A percentile compares a stretch with the other conserved stretches of the same genome.
Evolutionary conservation across 2,888 invertebrate genomes (phyloP).

Genomic region (Caenorhabditis sp.): DNA sequence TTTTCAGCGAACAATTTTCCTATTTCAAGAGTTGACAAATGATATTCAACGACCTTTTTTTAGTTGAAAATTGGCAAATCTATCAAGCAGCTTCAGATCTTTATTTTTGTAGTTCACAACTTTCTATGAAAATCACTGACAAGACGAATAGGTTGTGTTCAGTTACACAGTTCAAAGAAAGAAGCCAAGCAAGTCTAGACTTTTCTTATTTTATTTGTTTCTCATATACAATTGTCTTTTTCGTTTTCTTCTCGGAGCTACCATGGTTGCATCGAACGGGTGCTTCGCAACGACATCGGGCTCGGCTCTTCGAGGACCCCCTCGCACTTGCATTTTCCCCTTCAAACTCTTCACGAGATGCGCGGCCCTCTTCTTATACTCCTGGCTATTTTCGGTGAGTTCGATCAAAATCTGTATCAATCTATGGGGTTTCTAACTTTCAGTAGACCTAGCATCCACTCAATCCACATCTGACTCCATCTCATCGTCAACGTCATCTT

Average conservation of each 20-base stretch:
- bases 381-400: slow-evolving; percentile 3
- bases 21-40: no score
- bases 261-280: slow-evolving; percentile 40
- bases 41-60: no score
- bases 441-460: not conserved
- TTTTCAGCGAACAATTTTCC: no score
- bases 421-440: not conserved
- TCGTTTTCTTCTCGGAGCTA: not conserved
- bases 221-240: slow-evolving; percentile 8
- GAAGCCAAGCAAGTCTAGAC: no score
- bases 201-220: slow-evolving; percentile 12
- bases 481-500: not conserved
- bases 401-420: not conserved
- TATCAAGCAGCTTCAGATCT: no score
- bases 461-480: slow-evolving; percentile 19
- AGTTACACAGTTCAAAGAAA: no score
- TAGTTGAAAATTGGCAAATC: no score
- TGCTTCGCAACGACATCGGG: slow-evolving; percentile 19
- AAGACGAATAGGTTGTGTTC: no score
- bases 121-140: no score
- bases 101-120: no score
- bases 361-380: not conserved
- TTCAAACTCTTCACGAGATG: slow-evolving; percentile 14
- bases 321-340: slow-evolving; percentile 11
- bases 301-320: not conserved